Evolutionary conservation across 2,888 invertebrate species (phyloP).

Genomic region (Parasteatoda lunata): DNA sequence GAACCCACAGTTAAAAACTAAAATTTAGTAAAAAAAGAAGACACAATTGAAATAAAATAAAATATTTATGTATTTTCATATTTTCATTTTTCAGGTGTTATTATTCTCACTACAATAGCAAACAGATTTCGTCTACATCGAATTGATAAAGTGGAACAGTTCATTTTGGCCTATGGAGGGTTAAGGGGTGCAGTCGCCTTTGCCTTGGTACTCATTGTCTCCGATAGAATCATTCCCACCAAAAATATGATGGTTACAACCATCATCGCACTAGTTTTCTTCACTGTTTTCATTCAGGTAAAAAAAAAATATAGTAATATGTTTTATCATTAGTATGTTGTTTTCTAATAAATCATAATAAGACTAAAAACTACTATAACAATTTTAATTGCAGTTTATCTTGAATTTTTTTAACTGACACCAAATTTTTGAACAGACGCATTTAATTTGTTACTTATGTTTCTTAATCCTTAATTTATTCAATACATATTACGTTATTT

Average conservation of each 20-base stretch:
- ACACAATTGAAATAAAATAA: too few relatives aligned
- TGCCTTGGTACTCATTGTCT: slow-evolving; percentile 84
- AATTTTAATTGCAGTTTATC: too few relatives aligned
- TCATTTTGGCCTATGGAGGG: slow-evolving; percentile 97
- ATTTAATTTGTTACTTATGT: too few relatives aligned
- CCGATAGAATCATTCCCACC: slow-evolving; percentile 79
- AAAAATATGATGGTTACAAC: slow-evolving; percentile 98
- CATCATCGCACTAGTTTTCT: slow-evolving; percentile 96
- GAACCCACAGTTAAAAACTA: too few relatives aligned
- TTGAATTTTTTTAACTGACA: too few relatives aligned
- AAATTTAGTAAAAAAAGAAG: too few relatives aligned
- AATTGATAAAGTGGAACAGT: slow-evolving; percentile 93
- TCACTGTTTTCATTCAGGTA: slow-evolving; percentile 95
- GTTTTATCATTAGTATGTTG: too few relatives aligned
- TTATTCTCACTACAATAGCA: slow-evolving; percentile 89
- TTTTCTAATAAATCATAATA: too few relatives aligned
- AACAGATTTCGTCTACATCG: slow-evolving; percentile 94
- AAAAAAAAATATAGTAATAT: neutral
- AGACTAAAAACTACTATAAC: too few relatives aligned
- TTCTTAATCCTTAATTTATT: too few relatives aligned
- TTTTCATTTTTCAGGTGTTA: slow-evolving; percentile 82
- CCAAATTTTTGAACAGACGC: too few relatives aligned
- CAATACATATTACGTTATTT: too few relatives aligned
- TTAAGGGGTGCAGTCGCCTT: slow-evolving; percentile 97
- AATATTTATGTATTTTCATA: neutral